Base-by-base conservation (phyloP, 2,113 vertebrate species). In the Cairina moschata region DNA sequence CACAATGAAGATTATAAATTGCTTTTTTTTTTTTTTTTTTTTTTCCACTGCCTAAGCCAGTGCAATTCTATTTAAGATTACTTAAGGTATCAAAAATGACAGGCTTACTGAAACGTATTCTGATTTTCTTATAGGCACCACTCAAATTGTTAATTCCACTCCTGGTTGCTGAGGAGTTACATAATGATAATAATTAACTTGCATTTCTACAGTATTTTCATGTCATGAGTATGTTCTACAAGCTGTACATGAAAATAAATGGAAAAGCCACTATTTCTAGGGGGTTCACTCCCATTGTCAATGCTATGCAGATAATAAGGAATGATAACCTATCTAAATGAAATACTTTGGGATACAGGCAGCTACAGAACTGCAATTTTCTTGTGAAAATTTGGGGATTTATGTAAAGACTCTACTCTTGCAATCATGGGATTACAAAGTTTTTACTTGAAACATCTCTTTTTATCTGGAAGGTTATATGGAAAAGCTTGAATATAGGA, bases 41-140 rank as follows among this genome's bases (percentile, higher is more conserved):
- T 36, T 36, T 62, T 1, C 13, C 54, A 72, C 80, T 91, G 93
- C 92, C 80, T 95, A 85, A 97, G 78, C 55, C 76, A 86, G 85
- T 83, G 89, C 91, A 93, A 95, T 95, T 91, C 96, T 88, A 93
- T 73, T 90, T 89, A 89, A 96, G 77, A 84, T 88, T 80, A 83
- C 44, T 96, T 95, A 94, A 88, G 63, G 86, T 62, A 88, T 94
- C 72, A 97, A 95, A 96, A 96, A 84, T 92, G 91, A 96, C 94
- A 94, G 91, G 73, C 56, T 87, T 77, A 44, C 76, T 87, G 80
- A 97, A 94, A 92, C 75, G 15, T 32, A 74, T 88, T 95, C 65
- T 83, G 20, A 28, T 91, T 87, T 86, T 86, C 80, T 77, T 59
- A 60, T 17, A 79, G 73, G 90, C 88, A 91, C 66, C 40, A 50